phyloP scores from a whole-genome alignment of 2,888 invertebrate species.

The Brachypalpus laphriformis region DNA sequence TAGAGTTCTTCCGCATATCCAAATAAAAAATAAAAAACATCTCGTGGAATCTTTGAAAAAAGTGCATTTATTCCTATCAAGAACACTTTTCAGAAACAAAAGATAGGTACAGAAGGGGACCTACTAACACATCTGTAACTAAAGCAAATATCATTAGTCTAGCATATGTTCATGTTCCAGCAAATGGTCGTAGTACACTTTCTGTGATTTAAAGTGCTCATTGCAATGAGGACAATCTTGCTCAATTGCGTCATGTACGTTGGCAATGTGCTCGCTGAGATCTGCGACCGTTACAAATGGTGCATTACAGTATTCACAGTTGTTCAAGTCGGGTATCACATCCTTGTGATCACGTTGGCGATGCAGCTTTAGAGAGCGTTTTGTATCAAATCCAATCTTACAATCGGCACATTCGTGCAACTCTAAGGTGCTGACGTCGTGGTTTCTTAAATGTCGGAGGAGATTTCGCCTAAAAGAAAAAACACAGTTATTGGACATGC shows the following conservation, averaged over 20 bases:
- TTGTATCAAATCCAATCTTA: slow-evolving; percentile 75
- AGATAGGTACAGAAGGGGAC: no score
- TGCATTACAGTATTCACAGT: slow-evolving; percentile 75
- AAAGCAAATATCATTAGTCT: slow-evolving; percentile 28
- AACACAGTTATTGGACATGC: no score
- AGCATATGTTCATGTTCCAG: slow-evolving; percentile 75
- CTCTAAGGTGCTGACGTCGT: slow-evolving; percentile 67
- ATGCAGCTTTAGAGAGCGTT: slow-evolving; percentile 75
- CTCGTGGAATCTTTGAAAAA: not conserved
- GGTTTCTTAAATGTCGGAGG: slow-evolving; percentile 75
- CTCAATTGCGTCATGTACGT: slow-evolving; percentile 75
- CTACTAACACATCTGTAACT: not conserved
- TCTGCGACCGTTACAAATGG: slow-evolving; percentile 75
- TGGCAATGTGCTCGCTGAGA: slow-evolving; percentile 75
- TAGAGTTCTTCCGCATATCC: no score
- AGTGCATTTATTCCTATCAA: not conserved
- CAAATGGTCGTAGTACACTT: slow-evolving; percentile 75
- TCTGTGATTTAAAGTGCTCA: slow-evolving; percentile 75
- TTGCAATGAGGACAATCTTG: slow-evolving; percentile 75
- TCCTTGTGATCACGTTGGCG: slow-evolving; percentile 76
- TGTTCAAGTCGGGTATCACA: slow-evolving; percentile 74
- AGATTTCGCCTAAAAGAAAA: slow-evolving; percentile 74
- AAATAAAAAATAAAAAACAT: no score
- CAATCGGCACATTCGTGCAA: slow-evolving; percentile 75
- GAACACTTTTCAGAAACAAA: no score